Base-by-base conservation (phyloP, 2,113 vertebrate species). In the Psittacara wagleri region DNA sequence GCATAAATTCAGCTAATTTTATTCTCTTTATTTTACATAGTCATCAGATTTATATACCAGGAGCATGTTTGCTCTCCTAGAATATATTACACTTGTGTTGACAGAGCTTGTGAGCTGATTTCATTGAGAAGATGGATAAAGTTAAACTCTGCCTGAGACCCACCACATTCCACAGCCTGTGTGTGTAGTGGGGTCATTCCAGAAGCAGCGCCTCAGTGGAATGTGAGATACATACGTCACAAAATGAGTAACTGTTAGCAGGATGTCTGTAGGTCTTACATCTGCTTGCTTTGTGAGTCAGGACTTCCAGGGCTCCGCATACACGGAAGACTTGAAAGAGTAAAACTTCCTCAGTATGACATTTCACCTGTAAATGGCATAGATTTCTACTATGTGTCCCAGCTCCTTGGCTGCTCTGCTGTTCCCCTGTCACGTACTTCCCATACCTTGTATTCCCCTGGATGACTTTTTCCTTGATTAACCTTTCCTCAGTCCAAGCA, bases 101-200 rank as follows among this genome's bases (percentile, higher is more conserved):
- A 31, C 73, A 72, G 63, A 81, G 35, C 68, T 39, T 13, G 2
- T 75, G 73, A 88, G 79, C 61, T 24, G 54, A 74, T 78, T 86
- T 81, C 18, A 31, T 55, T 31, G 69, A 69, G 79, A 83, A 92
- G 64, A 94, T 88, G 86, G 83, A 88, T 68, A 86, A 83, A 94
- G 61, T 96, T 96, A 92, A 96, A 84, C 61, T 88, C 70, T 93
- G 82, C 55, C 83, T 69, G 88, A 78, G 93, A 88, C 73, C 90
- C 80, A 86, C 85, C 64, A 78, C 93, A 96, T 93, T 96, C 93
- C 95, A 72, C 29, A 72, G 93, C 33, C 83, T 86, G 57, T 74
- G 72, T 52, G 72, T 93, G 90, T 57, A 70, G 72, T 41, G 72
- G 90, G 79, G 76, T 93, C 83, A 92, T 78, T 90, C 41, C 90